Conservation (phyloP, 2,113 vertebrate genomes). For the Otolemur garnettii region DNA sequence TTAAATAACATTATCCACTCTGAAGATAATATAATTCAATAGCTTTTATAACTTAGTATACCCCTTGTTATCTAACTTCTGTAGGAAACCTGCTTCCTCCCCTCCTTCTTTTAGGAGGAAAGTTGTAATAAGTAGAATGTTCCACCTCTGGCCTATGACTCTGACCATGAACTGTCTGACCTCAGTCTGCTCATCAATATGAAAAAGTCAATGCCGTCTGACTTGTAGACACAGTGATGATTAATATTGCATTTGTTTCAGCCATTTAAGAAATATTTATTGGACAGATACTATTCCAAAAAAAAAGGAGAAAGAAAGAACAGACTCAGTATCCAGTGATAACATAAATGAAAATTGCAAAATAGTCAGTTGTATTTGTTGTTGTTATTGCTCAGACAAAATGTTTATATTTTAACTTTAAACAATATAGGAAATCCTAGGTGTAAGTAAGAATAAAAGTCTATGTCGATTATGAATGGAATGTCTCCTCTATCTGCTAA, state of each 20-base stretch:
- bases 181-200: neutral
- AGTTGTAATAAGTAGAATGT: rapidly evolving
- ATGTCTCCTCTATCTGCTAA: neutral
- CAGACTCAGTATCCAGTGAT: neutral
- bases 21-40: neutral
- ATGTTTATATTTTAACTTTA: neutral
- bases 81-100: neutral
- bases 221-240: neutral
- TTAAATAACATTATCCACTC: neutral
- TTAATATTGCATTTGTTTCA: neutral
- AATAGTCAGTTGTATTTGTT: neutral
- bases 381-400: neutral
- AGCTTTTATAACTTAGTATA: neutral
- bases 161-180: neutral
- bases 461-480: neutral
- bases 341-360: neutral
- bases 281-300: neutral
- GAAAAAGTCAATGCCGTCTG: neutral
- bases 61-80: neutral
- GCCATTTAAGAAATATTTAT: neutral
- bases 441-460: neutral
- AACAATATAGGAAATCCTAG: neutral
- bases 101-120: neutral
- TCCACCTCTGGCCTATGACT: rapidly evolving
- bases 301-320: neutral